Evolutionary conservation across 2,113 vertebrate species (phyloP).

Genomic region (Pagrus major): DNA sequence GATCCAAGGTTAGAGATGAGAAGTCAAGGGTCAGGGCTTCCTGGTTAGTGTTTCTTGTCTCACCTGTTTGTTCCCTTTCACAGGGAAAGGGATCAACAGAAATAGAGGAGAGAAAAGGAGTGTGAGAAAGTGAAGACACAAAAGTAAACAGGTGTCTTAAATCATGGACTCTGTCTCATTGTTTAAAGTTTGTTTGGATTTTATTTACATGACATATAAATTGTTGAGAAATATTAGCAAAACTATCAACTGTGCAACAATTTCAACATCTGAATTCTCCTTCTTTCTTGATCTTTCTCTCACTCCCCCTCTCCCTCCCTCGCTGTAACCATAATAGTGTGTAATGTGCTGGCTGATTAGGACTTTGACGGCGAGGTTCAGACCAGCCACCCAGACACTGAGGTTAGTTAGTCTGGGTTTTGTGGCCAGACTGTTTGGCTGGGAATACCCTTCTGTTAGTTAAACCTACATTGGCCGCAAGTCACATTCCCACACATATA

Average conservation of each 20-base stretch:
- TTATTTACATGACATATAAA: background rate
- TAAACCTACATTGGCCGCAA: constrained; percentile 61
- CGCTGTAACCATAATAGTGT: constrained; percentile 71
- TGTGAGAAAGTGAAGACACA: constrained; percentile 63
- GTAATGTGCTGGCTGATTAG: constrained; percentile 77
- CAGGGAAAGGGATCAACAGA: constrained; percentile 39
- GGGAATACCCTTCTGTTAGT: constrained; percentile 69
- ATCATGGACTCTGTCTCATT: background rate
- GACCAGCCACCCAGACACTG: constrained; percentile 78
- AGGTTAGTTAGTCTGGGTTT: constrained; percentile 77
- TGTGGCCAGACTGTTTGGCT: constrained; percentile 81
- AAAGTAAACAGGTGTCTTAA: constrained; percentile 42
- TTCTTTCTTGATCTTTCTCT: background rate
- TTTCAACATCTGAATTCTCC: background rate
- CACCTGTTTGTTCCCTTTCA: constrained; percentile 76
- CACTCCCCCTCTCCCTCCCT: constrained; percentile 13
- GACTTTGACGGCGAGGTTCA: constrained; percentile 71
- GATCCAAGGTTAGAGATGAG: constrained; percentile 63
- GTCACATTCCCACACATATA: constrained; percentile 59
- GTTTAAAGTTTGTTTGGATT: background rate
- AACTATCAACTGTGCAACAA: background rate
- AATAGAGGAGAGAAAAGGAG: constrained; percentile 34
- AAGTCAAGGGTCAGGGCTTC: constrained; percentile 54
- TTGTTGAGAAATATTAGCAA: background rate
- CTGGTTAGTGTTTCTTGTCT: constrained; percentile 28